A percentile compares a stretch with the other conserved stretches of the same genome.
phyloP scores from a whole-genome alignment of 2,113 vertebrate species.

The Barbus barbus region DNA sequence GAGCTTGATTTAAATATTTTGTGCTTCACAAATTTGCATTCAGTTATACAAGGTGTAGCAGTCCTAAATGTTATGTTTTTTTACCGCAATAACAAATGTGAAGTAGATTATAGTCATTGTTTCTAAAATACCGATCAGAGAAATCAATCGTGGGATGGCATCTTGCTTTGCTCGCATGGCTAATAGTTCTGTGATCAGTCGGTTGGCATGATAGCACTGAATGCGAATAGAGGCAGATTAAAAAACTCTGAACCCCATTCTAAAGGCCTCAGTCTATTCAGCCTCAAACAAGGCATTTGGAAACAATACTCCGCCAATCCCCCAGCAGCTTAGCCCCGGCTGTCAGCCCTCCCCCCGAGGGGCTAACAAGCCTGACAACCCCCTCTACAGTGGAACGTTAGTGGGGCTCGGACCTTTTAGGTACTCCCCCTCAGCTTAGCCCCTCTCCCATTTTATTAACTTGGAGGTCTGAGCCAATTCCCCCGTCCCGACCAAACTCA shows the following conservation, averaged over 20 bases:
- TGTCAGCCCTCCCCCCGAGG: slow-evolving; percentile 60
- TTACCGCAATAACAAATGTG: neutral
- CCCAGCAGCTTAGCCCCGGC: slow-evolving; percentile 58
- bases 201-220: slow-evolving; percentile 36
- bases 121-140: slow-evolving; percentile 6
- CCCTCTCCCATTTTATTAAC: slow-evolving; percentile 74
- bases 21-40: neutral
- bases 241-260: slow-evolving; percentile 34
- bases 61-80: neutral
- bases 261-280: slow-evolving; percentile 45
- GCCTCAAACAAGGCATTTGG: slow-evolving; percentile 54
- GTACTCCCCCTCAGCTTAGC: slow-evolving; percentile 26
- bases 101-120: neutral
- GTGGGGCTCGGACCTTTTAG: slow-evolving; percentile 56
- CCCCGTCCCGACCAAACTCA: slow-evolving; percentile 82
- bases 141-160: neutral
- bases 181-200: slow-evolving; percentile 21
- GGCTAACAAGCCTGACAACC: slow-evolving; percentile 62
- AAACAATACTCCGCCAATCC: slow-evolving; percentile 57
- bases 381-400: slow-evolving; percentile 58
- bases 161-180: neutral
- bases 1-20: neutral
- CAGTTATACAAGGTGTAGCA: neutral
- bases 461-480: slow-evolving; percentile 71
- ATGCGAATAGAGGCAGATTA: slow-evolving; percentile 29